Evolutionary conservation across 2,113 vertebrate genomes (phyloP).

Genomic region (Phrynocephalus versicolor): DNA sequence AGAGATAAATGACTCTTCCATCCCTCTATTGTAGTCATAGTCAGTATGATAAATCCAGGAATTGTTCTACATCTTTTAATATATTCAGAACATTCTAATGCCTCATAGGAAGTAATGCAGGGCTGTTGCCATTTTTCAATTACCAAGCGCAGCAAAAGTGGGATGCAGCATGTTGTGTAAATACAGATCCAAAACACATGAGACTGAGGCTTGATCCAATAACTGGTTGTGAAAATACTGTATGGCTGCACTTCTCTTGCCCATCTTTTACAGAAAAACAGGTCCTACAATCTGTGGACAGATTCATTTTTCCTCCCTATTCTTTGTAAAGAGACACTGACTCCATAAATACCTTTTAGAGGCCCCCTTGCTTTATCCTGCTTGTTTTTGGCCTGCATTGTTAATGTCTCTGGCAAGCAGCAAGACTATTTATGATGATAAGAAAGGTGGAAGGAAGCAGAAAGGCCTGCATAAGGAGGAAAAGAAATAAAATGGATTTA

Average conservation of each 20-base stretch:
- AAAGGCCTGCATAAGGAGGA: neutral
- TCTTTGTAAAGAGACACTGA: neutral
- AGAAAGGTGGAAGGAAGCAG: conserved; percentile 13
- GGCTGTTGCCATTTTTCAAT: neutral
- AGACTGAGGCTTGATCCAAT: neutral
- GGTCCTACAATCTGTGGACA: neutral
- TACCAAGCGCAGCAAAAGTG: neutral
- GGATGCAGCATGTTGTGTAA: neutral
- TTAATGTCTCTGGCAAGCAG: conserved; percentile 22
- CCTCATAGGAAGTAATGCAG: neutral
- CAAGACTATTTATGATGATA: conserved; percentile 26
- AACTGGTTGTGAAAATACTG: neutral
- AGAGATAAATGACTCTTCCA: neutral
- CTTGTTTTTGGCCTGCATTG: conserved; percentile 10
- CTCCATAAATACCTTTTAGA: neutral
- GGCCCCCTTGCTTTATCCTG: conserved; percentile 23
- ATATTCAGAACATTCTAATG: neutral
- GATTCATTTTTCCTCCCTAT: neutral
- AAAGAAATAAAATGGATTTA: neutral
- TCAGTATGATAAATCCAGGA: too few relatives aligned
- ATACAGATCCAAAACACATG: neutral
- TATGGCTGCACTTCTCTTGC: neutral
- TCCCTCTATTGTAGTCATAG: neutral
- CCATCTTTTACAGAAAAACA: neutral
- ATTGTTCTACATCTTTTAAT: too few relatives aligned